These are phyloP conservation scores for Haemorhous mexicanus DNA, from an alignment of 2,113 vertebrate species.

Conservation along the genomic window DNA sequence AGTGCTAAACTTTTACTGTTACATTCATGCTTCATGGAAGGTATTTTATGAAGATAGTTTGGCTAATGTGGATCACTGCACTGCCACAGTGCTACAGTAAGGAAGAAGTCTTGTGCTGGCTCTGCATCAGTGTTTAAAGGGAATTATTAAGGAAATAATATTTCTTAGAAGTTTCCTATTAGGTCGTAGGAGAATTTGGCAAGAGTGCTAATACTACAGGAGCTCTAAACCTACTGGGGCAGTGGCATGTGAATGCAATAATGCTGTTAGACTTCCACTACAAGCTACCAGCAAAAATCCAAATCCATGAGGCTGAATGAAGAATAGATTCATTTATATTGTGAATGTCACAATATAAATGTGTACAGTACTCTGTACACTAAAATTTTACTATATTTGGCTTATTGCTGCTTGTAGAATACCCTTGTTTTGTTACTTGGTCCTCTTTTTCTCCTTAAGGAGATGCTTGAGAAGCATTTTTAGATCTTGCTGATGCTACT, in stretches of 20 bases:
- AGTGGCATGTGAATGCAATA: not conserved
- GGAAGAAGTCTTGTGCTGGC: not conserved
- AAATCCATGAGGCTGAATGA: not conserved
- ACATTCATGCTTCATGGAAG: not conserved
- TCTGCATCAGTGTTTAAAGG: not conserved
- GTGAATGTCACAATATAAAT: not conserved
- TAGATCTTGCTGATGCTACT: not conserved
- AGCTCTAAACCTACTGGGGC: not conserved
- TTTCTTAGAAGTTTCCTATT: not conserved
- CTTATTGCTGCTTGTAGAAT: not conserved
- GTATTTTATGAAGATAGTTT: not conserved
- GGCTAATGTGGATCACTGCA: not conserved
- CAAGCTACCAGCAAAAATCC: not conserved
- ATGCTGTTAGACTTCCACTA: not conserved
- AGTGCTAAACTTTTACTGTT: not conserved
- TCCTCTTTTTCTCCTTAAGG: not conserved
- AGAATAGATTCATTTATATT: not conserved
- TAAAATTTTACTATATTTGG: not conserved
- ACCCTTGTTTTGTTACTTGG: not conserved
- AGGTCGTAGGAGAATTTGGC: not conserved
- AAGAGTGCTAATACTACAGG: not conserved
- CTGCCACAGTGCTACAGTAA: not conserved
- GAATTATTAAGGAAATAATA: not conserved
- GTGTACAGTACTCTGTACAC: not conserved
- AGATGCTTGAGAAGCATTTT: not conserved